Base-by-base conservation (phyloP, 2,888 invertebrate genomes). In the Aphidoletes aphidimyza region DNA sequence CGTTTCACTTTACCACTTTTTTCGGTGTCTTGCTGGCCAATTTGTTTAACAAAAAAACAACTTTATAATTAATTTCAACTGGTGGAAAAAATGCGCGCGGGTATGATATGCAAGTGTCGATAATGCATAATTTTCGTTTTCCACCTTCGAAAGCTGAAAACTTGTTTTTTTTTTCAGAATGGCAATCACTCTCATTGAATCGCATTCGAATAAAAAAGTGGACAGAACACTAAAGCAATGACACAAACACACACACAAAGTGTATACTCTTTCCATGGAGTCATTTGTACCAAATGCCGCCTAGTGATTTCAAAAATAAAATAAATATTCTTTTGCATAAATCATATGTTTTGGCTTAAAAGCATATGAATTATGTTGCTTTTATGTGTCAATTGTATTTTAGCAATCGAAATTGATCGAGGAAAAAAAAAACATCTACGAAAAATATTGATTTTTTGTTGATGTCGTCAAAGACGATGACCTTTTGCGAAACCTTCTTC, bases 401-500 rank as follows among this genome's bases (percentile, higher is more conserved):
- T 22, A 11, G 6, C 54, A 26, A 69, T 69, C 9, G 17, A 47
- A 30, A 69, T 30, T 14, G 14, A n/a, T n/a, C n/a, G n/a, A n/a
- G n/a, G n/a, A n/a, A n/a, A n/a, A n/a, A n/a, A n/a, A n/a, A n/a
- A n/a, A n/a, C n/a, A n/a, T n/a, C n/a, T n/a, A n/a, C n/a, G n/a
- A n/a, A n/a, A n/a, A n/a, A n/a, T n/a, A n/a, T n/a, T n/a, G n/a
- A n/a, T n/a, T n/a, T n/a, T n/a, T n/a, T n/a, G n/a, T n/a, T n/a
- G n/a, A n/a, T n/a, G n/a, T n/a, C n/a, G n/a, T 69, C 14, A 14
- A 6, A 3, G 30, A 17, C 1, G 69, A 54, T 54, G 54, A 30
- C 69, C 69, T 69, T n/a, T 69, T 69, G 69, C n/a, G 69, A 69
- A 69, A 69, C 69, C 69, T 30, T 69, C 34, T 54, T 69, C 34